These are phyloP conservation scores for Pteruthius melanotis DNA, from an alignment of 2,113 vertebrate genomes.

Conservation along the genomic window DNA sequence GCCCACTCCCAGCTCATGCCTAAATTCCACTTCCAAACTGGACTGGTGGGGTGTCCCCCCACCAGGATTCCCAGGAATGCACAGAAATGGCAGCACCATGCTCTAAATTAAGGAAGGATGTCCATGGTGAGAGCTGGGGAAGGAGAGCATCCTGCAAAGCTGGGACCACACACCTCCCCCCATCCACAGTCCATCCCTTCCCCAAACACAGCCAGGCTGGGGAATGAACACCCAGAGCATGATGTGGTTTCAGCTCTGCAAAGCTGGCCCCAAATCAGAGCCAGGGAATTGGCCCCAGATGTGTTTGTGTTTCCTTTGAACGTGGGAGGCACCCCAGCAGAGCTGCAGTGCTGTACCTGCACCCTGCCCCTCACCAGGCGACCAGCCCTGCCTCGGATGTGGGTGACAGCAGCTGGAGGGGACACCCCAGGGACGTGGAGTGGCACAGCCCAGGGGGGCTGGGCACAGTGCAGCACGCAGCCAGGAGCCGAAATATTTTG, in stretches of 20 bases:
- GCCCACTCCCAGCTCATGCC: background rate
- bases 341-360: background rate
- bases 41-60: background rate
- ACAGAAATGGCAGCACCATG: background rate
- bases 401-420: background rate
- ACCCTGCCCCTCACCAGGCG: background rate
- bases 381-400: background rate
- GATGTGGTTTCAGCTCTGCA: background rate
- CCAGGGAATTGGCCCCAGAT: background rate
- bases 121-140: background rate
- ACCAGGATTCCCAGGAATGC: background rate
- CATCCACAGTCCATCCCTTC: background rate
- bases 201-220: background rate
- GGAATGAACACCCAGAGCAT: background rate
- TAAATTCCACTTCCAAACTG: background rate
- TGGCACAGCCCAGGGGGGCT: background rate
- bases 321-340: background rate
- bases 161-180: background rate
- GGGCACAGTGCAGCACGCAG: fast-evolving
- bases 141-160: background rate
- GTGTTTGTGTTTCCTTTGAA: background rate
- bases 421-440: background rate
- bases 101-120: background rate
- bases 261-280: background rate
- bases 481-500: fast-evolving